Percentiles rank a stretch among this genome's conserved stretches.
These are phyloP conservation scores for Peromyscus melanophrys DNA, from an alignment of 2,797 vertebrate genomes.

Conservation along the genomic window DNA sequence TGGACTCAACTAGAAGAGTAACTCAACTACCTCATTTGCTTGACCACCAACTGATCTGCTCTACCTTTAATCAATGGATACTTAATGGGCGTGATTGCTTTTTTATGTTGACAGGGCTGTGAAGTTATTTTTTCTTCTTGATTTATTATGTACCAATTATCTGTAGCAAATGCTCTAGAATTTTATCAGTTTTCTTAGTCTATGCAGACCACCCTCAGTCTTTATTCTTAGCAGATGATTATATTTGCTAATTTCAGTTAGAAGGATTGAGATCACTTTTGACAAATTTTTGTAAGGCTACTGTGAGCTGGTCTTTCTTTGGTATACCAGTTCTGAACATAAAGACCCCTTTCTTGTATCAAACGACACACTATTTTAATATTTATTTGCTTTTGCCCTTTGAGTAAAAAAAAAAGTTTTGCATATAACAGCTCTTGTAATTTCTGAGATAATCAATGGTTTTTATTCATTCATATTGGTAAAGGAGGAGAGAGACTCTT, in stretches of 20 bases:
- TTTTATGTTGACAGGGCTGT: neutral
- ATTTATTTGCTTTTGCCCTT: neutral
- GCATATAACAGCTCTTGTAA: neutral
- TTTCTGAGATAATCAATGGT: neutral
- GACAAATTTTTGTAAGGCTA: neutral
- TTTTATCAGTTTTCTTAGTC: neutral
- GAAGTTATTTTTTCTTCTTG: neutral
- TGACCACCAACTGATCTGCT: neutral
- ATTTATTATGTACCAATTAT: neutral
- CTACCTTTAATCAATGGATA: neutral
- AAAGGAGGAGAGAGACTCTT: neutral
- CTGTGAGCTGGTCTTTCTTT: constrained; percentile 21
- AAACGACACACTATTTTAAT: neutral
- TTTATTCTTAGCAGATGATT: neutral
- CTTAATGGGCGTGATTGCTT: neutral
- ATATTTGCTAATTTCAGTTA: constrained; percentile 31
- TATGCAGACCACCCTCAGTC: neutral
- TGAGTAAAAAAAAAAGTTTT: neutral
- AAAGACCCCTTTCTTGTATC: neutral
- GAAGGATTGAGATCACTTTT: neutral
- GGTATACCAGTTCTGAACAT: constrained; percentile 1
- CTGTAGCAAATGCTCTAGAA: neutral
- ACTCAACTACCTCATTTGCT: neutral
- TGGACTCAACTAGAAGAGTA: neutral
- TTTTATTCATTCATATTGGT: neutral